These are phyloP conservation scores for Leptinotarsa peninsularis DNA, from an alignment of 2,888 invertebrate species.

Conservation along the genomic window DNA sequence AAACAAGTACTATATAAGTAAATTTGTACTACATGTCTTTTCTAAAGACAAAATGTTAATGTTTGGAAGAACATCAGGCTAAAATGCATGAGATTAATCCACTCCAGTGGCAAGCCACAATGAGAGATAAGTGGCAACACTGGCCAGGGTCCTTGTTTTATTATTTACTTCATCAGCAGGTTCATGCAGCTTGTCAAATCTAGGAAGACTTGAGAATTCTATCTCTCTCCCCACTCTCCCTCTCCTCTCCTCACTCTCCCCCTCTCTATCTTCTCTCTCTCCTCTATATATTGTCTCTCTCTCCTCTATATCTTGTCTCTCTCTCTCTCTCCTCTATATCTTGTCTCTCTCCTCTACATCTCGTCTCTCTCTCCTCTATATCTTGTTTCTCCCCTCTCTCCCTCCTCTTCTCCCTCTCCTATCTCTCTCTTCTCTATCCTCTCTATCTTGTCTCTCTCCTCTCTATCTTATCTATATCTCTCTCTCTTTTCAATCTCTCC, in stretches of 20 bases:
- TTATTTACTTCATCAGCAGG: too few relatives aligned
- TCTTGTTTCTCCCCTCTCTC: too few relatives aligned
- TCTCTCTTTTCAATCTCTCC: not conserved
- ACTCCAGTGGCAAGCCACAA: too few relatives aligned
- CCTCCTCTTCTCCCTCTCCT: too few relatives aligned
- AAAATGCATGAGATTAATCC: too few relatives aligned
- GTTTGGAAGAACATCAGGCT: too few relatives aligned
- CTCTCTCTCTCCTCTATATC: not conserved
- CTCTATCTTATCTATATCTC: not conserved
- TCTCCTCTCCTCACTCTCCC: not conserved
- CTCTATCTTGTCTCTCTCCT: not conserved
- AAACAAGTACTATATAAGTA: too few relatives aligned
- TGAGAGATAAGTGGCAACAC: too few relatives aligned
- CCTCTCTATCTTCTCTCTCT: not conserved
- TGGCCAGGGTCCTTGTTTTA: too few relatives aligned
- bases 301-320: not conserved
- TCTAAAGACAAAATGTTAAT: too few relatives aligned
- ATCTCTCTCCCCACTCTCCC: not conserved
- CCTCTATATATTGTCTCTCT: not conserved
- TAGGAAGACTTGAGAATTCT: not conserved
- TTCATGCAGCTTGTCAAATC: too few relatives aligned
- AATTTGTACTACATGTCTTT: too few relatives aligned
- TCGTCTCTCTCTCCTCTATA: not conserved
- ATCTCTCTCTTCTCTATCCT: not conserved
- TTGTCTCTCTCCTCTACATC: not conserved